These are phyloP conservation scores for Stegana nigrithorax DNA, from an alignment of 2,888 invertebrate genomes.

Conservation along the genomic window DNA sequence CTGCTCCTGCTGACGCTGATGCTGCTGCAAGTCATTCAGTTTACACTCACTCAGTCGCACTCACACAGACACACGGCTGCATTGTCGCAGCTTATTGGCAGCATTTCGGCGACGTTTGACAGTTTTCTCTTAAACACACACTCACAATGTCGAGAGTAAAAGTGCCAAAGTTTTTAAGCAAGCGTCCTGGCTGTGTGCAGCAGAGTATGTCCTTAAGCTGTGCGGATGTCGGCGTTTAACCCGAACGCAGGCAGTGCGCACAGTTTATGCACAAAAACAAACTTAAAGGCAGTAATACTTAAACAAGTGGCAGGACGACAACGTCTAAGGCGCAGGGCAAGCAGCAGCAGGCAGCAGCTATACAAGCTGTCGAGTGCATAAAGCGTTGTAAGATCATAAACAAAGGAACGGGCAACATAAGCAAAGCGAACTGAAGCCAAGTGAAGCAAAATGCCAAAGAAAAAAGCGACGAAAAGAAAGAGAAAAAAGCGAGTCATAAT, in stretches of 20 bases:
- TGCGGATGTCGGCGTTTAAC: not conserved
- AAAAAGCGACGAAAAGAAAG: too few relatives aligned
- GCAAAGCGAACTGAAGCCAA: not conserved
- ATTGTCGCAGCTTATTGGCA: conserved; percentile 31
- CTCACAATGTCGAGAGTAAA: conserved; percentile 43
- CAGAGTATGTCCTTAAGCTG: too few relatives aligned
- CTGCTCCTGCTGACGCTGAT: conserved; percentile 3
- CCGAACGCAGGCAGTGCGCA: not conserved
- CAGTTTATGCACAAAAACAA: conserved; percentile 47
- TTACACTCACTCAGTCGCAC: not conserved
- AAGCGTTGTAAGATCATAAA: conserved; percentile 42
- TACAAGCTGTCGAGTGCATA: not conserved
- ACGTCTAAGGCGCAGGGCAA: not conserved
- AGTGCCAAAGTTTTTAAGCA: conserved; percentile 31
- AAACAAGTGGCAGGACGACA: conserved; percentile 49
- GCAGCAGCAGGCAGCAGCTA: not conserved
- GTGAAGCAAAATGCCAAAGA: not conserved
- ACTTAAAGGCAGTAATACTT: conserved; percentile 60
- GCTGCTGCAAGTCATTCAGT: conserved; percentile 8
- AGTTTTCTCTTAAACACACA: conserved; percentile 55
- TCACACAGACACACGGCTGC: not conserved
- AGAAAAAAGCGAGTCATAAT: too few relatives aligned
- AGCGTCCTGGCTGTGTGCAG: too few relatives aligned
- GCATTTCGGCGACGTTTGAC: conserved; percentile 60
- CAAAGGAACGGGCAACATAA: conserved; percentile 30